A percentile compares a stretch with the other conserved stretches of the same genome.
phyloP scores from a whole-genome alignment of 1,140 invertebrate genomes.

The Drosophila nasuta region DNA sequence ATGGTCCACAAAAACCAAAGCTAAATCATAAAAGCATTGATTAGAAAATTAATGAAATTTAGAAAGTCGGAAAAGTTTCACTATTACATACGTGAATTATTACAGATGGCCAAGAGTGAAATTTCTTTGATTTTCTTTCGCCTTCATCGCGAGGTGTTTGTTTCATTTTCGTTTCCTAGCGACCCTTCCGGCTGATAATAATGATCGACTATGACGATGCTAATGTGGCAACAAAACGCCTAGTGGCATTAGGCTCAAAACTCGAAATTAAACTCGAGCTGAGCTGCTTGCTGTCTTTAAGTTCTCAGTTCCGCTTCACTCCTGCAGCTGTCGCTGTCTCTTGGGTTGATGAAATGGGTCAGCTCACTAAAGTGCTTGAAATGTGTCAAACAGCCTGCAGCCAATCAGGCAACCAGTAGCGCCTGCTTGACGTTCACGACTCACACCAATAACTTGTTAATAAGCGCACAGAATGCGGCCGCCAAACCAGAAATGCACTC shows the following conservation, averaged over 20 bases:
- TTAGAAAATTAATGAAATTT: constrained; percentile 16
- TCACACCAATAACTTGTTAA: constrained; percentile 52
- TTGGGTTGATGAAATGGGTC: constrained; percentile 63
- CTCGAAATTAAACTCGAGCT: constrained; percentile 12
- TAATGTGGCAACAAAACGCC: constrained; percentile 69
- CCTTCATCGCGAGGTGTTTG: constrained; percentile 7
- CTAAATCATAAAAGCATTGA: constrained; percentile 19
- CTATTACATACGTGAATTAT: constrained; percentile 9
- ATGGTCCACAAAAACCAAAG: neutral
- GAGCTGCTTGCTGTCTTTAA: constrained; percentile 4
- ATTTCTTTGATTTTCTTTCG: constrained; percentile 20
- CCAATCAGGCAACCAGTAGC: constrained; percentile 52
- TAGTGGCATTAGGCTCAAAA: constrained; percentile 29
- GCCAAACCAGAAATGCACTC: constrained; percentile 23
- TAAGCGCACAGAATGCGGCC: constrained; percentile 52
- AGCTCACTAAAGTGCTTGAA: constrained; percentile 61
- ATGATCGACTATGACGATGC: constrained; percentile 46
- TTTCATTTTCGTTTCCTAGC: constrained; percentile 40
- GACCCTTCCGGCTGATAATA: constrained; percentile 43
- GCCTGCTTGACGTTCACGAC: constrained; percentile 12
- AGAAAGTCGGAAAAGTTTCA: constrained; percentile 52
- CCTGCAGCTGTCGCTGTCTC: constrained; percentile 31
- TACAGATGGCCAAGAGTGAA: constrained; percentile 33
- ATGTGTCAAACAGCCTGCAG: constrained; percentile 76
- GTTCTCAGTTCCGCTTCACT: constrained; percentile 18